Conservation (phyloP, 2,888 invertebrate species). For the Chromoteleia sp. region DNA sequence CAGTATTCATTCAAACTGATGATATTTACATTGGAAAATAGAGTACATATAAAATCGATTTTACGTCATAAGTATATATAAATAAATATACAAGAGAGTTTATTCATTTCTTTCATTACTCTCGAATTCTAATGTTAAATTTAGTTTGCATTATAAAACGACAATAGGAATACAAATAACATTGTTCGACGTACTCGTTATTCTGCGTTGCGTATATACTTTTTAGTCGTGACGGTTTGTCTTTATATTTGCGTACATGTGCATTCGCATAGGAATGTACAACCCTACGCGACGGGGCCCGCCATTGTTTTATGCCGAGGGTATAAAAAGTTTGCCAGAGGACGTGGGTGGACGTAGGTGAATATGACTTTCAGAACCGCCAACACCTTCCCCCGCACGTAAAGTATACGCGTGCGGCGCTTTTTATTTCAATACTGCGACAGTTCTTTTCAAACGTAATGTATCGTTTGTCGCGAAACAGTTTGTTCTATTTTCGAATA, state of each 20-base stretch:
- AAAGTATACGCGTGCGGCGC: constrained; percentile 51
- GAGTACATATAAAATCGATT: too few relatives aligned
- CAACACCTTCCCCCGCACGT: constrained; percentile 62
- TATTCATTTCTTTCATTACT: constrained; percentile 13
- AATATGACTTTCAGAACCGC: constrained; percentile 70
- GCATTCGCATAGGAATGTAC: constrained; percentile 66
- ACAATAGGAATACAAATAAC: constrained; percentile 45
- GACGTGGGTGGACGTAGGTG: constrained; percentile 72
- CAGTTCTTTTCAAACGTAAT: constrained; percentile 55
- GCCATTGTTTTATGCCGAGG: constrained; percentile 71
- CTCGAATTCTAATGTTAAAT: constrained; percentile 43
- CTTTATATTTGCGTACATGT: constrained; percentile 63
- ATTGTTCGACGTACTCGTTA: constrained; percentile 63
- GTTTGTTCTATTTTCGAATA: constrained; percentile 34
- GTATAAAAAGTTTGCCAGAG: constrained; percentile 68
- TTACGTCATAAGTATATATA: too few relatives aligned
- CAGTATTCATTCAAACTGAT: too few relatives aligned
- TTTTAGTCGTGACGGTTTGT: constrained; percentile 60
- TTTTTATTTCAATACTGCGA: constrained; percentile 51
- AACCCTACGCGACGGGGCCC: constrained; percentile 65
- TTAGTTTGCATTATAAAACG: constrained; percentile 53
- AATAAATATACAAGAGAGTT: too few relatives aligned
- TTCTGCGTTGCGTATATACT: constrained; percentile 53
- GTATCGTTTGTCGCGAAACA: constrained; percentile 15
- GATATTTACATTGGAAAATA: too few relatives aligned